These are phyloP conservation scores for Solea senegalensis DNA, from an alignment of 2,113 vertebrate species.

Conservation along the genomic window DNA sequence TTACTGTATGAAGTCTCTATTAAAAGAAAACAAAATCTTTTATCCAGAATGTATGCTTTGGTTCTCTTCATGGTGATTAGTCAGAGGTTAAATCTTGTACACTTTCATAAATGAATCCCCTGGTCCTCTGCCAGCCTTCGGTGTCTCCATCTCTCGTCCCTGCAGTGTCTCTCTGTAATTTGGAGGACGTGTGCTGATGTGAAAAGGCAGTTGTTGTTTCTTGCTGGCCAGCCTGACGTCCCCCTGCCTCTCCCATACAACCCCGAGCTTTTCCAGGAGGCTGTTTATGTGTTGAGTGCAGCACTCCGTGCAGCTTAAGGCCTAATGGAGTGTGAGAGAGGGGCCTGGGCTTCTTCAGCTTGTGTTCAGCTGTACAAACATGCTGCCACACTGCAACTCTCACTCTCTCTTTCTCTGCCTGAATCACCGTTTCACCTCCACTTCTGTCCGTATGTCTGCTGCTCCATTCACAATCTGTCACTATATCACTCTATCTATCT, in stretches of 20 bases:
- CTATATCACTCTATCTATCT: constrained; percentile 10
- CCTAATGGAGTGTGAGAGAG: constrained; percentile 97
- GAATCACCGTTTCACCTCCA: constrained; percentile 32
- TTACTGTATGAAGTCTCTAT: background rate
- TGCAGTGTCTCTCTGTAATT: constrained; percentile 46
- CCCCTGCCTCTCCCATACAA: constrained; percentile 80
- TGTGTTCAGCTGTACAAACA: constrained; percentile 99
- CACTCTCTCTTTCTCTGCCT: constrained; percentile 73
- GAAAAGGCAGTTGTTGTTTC: constrained; percentile 84
- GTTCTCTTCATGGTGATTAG: background rate
- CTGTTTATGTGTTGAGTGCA: constrained; percentile 97
- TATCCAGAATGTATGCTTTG: background rate
- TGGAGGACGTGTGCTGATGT: constrained; percentile 66
- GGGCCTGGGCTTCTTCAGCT: constrained; percentile 95
- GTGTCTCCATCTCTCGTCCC: constrained; percentile 38
- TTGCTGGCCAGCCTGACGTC: constrained; percentile 72
- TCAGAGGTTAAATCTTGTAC: constrained; percentile 5
- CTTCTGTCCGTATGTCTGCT: constrained; percentile 9
- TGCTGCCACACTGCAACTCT: constrained; percentile 76
- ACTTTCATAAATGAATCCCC: constrained; percentile 19
- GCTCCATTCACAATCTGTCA: constrained; percentile 73
- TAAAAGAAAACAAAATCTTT: background rate
- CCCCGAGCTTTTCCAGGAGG: constrained; percentile 86
- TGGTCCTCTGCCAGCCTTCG: constrained; percentile 30
- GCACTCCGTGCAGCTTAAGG: constrained; percentile 89